Percentiles rank a stretch among this genome's conserved stretches.
phyloP scores from a whole-genome alignment of 2,797 vertebrate species.

The Anisognathus igniventris region DNA sequence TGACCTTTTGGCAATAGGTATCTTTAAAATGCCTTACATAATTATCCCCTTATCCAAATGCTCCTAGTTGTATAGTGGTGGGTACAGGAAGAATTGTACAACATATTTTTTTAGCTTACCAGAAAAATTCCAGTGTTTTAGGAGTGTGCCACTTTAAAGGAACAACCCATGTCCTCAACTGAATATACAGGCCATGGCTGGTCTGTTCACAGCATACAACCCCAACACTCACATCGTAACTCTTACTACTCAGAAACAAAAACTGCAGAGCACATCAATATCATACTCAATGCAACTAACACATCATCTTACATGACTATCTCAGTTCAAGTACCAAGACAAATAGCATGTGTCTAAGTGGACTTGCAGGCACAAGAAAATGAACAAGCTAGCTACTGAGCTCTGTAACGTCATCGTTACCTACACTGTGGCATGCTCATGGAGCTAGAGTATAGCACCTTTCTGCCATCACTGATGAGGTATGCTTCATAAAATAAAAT shows the following conservation, averaged over 20 bases:
- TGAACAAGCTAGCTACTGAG: slow-evolving; percentile 5
- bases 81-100: background rate
- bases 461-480: slow-evolving; percentile 39
- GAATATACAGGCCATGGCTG: background rate
- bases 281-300: background rate
- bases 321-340: background rate
- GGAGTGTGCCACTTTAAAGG: background rate
- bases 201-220: background rate
- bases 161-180: background rate
- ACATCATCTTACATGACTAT: background rate
- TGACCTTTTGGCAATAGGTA: background rate
- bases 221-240: background rate
- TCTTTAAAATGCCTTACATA: background rate
- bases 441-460: slow-evolving; percentile 48
- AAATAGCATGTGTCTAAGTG: background rate
- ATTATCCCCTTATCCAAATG: background rate
- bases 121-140: background rate
- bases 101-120: background rate
- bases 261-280: background rate
- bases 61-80: background rate
- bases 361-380: background rate
- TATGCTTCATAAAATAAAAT: slow-evolving; percentile 48
- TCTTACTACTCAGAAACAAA: background rate
- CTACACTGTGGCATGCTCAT: slow-evolving; percentile 34
- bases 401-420: background rate